Base-by-base conservation (phyloP, 2,797 vertebrate species). In the Martes flavigula region DNA sequence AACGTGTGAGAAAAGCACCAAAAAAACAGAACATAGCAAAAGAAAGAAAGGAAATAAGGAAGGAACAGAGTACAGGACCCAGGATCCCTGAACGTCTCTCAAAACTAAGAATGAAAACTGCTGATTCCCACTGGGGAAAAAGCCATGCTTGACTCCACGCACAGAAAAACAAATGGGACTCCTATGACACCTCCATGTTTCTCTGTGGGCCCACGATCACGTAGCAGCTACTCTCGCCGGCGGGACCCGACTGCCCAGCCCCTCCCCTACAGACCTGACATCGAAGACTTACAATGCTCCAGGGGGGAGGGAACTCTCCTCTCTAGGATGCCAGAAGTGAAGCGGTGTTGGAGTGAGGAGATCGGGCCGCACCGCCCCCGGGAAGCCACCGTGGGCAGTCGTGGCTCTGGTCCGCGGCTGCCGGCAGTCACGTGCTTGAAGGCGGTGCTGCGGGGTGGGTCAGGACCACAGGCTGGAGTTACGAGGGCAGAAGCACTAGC, bases 391-490 rank as follows among this genome's bases (percentile, higher is more conserved):
- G 4, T n/a, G 13, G 12, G 81, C 3, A 54, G 40, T 12, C 15
- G 82, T 12, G 79, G 48, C 32, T 66, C 48, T 32, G 60, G 17
- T 35, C 2, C 7, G 9, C 4, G 13, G 2, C 30, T 14, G 27
- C 14, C 2, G 72, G 38, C n/a, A 20, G 27, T 51, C 0, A 0
- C 4, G 32, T 60, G 88, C 10, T 18, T 46, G 11, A 75, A 20
- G 68, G 72, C 5, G 1, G 4, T 1, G 70, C 0, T 15, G 30
- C 0, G 0, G 27, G n/a, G 32, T 14, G 3, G 20, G 13, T 13
- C 4, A 30, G 6, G 84, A 5, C 18, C 17, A 5, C 2, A 11
- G 86, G 7, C 46, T 75, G 90, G 30, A 51, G 62, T 20, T 21
- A 32, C 20, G 30, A 78, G 58, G 85, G 51, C 18, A 58, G 40